Percentiles rank a stretch among this genome's conserved stretches.
Evolutionary conservation across 2,888 invertebrate species (phyloP).

Genomic region (Sphaeridia pumilis): DNA sequence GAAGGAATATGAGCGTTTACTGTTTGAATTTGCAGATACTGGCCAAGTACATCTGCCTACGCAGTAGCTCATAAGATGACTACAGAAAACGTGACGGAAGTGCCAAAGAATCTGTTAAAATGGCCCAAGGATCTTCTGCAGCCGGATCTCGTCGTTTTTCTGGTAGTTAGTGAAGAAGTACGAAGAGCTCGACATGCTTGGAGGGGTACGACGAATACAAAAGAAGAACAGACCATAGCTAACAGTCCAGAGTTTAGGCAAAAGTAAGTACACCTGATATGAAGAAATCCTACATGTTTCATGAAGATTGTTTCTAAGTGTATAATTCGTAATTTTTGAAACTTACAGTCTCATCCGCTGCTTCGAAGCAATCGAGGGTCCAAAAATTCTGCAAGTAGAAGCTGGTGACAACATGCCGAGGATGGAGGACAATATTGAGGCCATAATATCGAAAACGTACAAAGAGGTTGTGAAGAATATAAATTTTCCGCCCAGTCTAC

Average conservation of each 20-base stretch:
- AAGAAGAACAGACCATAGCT: slow-evolving; percentile 32
- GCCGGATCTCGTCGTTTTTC: slow-evolving; percentile 42
- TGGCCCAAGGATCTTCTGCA: slow-evolving; percentile 44
- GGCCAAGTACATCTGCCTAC: slow-evolving; percentile 44
- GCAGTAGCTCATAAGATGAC: slow-evolving; percentile 40
- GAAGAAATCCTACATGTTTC: neutral
- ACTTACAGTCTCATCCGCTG: slow-evolving; percentile 26
- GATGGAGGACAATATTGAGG: slow-evolving; percentile 18
- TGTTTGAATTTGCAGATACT: slow-evolving; percentile 39
- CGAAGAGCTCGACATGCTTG: slow-evolving; percentile 38
- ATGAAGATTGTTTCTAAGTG: too few species aligned
- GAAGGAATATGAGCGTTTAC: too few species aligned
- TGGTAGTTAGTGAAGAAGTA: slow-evolving; percentile 41
- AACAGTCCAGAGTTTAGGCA: slow-evolving; percentile 24
- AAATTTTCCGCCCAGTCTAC: neutral
- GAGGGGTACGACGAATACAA: slow-evolving; percentile 34
- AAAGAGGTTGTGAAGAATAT: slow-evolving; percentile 11
- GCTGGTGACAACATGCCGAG: slow-evolving; percentile 28
- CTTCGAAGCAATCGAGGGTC: slow-evolving; percentile 26
- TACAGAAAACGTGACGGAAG: slow-evolving; percentile 29
- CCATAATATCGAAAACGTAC: slow-evolving; percentile 20
- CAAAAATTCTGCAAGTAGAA: slow-evolving; percentile 21
- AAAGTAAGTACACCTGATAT: slow-evolving; percentile 19
- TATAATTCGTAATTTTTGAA: too few species aligned
- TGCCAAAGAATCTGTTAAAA: slow-evolving; percentile 38